Conservation (phyloP, 2,113 vertebrate genomes). For the Engystomops pustulosus region DNA sequence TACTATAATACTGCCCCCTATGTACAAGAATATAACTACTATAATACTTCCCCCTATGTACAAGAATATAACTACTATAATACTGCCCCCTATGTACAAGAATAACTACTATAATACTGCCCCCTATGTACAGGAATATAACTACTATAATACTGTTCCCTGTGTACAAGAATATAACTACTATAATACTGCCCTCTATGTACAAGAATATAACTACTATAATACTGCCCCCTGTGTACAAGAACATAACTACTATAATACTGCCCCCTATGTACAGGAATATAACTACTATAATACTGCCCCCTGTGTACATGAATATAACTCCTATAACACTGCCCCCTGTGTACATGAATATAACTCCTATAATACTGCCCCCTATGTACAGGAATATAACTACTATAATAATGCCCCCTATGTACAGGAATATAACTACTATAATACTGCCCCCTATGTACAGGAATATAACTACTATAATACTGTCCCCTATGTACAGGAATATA, state of each 20-base stretch:
- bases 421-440: not conserved
- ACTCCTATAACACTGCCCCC: not conserved
- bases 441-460: not conserved
- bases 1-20: not conserved
- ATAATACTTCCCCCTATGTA: too few species aligned
- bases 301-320: too few species aligned
- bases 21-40: too few species aligned
- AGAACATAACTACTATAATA: not conserved
- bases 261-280: not conserved
- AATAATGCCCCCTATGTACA: not conserved
- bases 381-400: slow-evolving; percentile 12
- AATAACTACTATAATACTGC: not conserved
- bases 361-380: not conserved
- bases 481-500: not conserved
- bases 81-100: not conserved
- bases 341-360: not conserved
- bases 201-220: slow-evolving; percentile 15
- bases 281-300: slow-evolving; percentile 3
- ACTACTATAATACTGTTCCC: not conserved
- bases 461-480: not conserved
- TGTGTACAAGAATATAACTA: not conserved
- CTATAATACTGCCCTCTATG: not conserved
- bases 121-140: too few species aligned
- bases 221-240: not conserved
- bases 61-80: slow-evolving; percentile 11